Evolutionary conservation across 1,140 invertebrate species (phyloP), one percentile per base, ranked within the genome.

Genomic region (Leptonema lineaticorne): DNA sequence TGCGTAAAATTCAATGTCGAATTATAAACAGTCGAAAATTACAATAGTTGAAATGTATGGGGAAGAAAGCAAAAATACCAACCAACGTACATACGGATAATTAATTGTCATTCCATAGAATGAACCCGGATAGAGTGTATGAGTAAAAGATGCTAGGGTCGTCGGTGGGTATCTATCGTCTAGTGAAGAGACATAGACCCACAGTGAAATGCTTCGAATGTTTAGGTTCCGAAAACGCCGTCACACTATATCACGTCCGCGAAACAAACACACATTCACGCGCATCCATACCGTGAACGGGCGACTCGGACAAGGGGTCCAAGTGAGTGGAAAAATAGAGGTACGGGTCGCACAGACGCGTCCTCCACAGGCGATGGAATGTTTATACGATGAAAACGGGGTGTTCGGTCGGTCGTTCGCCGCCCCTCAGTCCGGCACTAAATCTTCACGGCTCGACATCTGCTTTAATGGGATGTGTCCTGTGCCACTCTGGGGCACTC

Each of bases 381-480:
- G 9, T 8, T n/a, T n/a, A 8, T 7, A 20, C 7, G n/a, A 48
- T 8, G 3, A 18, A 50, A 30, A 45, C 41, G 28, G 27, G 56
- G 57, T 8, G 16, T 8, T 20, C 22, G 22, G 26, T 64, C 59
- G 50, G 45, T 18, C 14, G 48, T 63, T 41, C 58, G 58, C 29
- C 63, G 64, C 33, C 59, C 63, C 57, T 30, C 33, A 50, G 71
- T 68, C 69, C 69, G 72, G 69, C 72, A 73, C 72, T 73, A 73
- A 73, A 73, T 73, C 72, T 73, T 73, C 69, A 69, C 69, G 69
- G 69, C 72, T 73, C 69, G 72, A 73, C 72, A 73, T 73, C 69
- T 73, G 72, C 72, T 69, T 73, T 73, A 73, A 73, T 73, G 72
- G 72, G 72, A 73, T 70, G 69, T 73, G 72, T 73, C 67, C 69